Percentiles rank a stretch among this genome's conserved stretches.
phyloP scores from a whole-genome alignment of 2,113 vertebrate species.

The Hyperopisus bebe region DNA sequence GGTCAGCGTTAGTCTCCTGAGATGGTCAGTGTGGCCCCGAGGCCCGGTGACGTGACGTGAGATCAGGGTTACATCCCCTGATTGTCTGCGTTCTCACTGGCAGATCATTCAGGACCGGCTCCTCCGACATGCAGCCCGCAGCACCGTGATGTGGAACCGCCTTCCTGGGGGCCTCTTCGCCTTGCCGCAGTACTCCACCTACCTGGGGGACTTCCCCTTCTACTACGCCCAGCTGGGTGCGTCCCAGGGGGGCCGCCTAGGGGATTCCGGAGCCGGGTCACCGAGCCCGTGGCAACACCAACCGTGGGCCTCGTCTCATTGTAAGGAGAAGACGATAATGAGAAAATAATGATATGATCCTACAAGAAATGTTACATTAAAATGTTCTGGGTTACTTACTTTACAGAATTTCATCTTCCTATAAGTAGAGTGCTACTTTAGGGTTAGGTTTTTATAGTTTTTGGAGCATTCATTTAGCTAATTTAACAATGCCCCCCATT shows the following conservation, averaged over 20 bases:
- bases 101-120: conserved; percentile 99
- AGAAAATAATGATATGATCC: not conserved
- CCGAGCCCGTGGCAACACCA: not conserved
- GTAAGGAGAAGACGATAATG: not conserved
- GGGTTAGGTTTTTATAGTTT: not conserved
- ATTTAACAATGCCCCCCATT: not conserved
- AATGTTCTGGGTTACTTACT: not conserved
- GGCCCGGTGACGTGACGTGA: not conserved
- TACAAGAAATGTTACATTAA: not conserved
- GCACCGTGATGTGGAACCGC: conserved; percentile 95
- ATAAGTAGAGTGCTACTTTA: not conserved
- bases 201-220: conserved; percentile 95
- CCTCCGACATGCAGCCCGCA: conserved; percentile 83
- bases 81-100: not conserved
- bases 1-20: too few species aligned
- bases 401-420: not conserved
- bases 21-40: too few species aligned
- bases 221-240: conserved; percentile 92
- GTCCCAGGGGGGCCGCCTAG: conserved; percentile 38
- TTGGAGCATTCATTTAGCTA: not conserved
- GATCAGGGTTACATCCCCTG: not conserved
- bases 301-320: not conserved
- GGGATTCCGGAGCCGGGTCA: not conserved
- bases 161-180: conserved; percentile 92
- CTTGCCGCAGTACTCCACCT: conserved; percentile 91